Conservation (phyloP, 2,797 vertebrate species). For the Gastrophryne carolinensis region DNA sequence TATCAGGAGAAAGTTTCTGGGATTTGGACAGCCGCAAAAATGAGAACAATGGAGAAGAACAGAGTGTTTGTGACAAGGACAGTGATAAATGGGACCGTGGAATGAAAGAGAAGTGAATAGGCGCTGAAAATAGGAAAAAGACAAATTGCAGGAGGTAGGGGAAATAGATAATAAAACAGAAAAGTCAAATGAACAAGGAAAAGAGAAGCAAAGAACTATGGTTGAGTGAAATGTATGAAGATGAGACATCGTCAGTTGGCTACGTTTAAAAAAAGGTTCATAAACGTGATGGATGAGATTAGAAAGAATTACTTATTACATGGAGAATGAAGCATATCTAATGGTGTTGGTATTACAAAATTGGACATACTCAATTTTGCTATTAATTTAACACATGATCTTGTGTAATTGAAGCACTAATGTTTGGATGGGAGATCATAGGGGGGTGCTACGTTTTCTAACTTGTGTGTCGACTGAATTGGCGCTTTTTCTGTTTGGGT, state of each 20-base stretch:
- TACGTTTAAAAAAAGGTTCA: background rate
- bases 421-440: too few relatives aligned
- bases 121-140: slow-evolving; percentile 8
- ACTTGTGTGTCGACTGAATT: too few relatives aligned
- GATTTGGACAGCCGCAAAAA: background rate
- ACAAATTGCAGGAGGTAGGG: background rate
- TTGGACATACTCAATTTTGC: too few relatives aligned
- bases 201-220: background rate
- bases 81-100: slow-evolving; percentile 27
- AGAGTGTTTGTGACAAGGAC: slow-evolving; percentile 15
- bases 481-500: too few relatives aligned
- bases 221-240: background rate
- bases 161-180: background rate
- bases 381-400: too few relatives aligned
- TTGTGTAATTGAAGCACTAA: too few relatives aligned
- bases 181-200: background rate
- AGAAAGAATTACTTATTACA: background rate
- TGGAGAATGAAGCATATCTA: too few relatives aligned
- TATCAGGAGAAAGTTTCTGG: background rate
- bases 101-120: background rate
- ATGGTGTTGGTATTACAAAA: too few relatives aligned
- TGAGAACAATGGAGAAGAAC: background rate
- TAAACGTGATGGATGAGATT: background rate
- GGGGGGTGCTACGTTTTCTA: too few relatives aligned
- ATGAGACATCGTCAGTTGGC: background rate